Evolutionary conservation across 2,113 vertebrate genomes (phyloP).

Genomic region (Circaetus cinerascens): DNA sequence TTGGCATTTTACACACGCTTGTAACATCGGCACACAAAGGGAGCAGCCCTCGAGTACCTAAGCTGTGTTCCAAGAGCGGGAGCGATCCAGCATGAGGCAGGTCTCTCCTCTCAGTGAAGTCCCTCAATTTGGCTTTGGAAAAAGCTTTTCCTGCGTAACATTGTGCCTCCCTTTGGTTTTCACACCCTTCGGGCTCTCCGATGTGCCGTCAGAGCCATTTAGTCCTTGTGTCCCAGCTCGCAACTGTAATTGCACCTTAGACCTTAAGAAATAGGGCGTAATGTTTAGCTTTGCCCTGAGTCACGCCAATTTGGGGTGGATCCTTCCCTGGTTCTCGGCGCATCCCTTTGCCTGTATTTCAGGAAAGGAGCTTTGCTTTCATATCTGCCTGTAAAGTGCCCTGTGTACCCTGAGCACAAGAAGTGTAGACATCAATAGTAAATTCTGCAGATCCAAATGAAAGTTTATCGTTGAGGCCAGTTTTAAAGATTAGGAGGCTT

Average conservation of each 20-base stretch:
- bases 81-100: fast-evolving
- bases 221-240: background rate
- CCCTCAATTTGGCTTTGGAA: background rate
- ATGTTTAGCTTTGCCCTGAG: background rate
- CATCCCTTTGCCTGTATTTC: fast-evolving
- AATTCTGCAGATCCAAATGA: background rate
- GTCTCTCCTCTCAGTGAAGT: background rate
- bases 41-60: background rate
- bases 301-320: background rate
- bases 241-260: background rate
- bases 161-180: background rate
- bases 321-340: background rate
- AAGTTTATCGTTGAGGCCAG: background rate
- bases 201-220: fast-evolving
- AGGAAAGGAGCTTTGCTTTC: background rate
- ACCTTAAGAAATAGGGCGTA: fast-evolving
- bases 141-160: background rate
- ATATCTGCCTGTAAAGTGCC: background rate
- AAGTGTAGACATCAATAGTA: background rate
- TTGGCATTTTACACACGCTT: background rate
- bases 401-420: background rate
- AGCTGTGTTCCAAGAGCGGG: background rate
- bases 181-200: fast-evolving
- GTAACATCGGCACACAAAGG: background rate
- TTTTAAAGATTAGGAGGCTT: background rate